Conservation (phyloP, 2,797 vertebrate genomes). For the Stomatorhinus walkeri region DNA sequence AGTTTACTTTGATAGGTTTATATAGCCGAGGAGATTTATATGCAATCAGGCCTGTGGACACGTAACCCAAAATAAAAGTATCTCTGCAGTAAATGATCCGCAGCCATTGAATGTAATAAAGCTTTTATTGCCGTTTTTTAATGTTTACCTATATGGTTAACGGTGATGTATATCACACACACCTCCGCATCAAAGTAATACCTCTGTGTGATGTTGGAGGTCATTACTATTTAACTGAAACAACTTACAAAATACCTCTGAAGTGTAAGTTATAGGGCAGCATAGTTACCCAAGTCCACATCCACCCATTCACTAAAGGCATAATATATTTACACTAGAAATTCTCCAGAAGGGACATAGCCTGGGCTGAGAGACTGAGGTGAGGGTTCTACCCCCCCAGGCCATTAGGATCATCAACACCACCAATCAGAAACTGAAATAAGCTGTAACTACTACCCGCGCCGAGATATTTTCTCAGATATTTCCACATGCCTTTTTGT, state of each 20-base stretch:
- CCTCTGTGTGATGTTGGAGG: background rate
- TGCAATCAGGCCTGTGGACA: background rate
- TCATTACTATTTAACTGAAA: background rate
- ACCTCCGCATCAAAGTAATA: background rate
- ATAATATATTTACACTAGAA: background rate
- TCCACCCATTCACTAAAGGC: background rate
- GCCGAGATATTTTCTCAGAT: background rate
- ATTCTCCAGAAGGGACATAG: background rate
- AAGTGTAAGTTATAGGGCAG: background rate
- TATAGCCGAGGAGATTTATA: background rate
- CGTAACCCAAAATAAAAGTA: slow-evolving; percentile 3
- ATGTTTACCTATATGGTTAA: background rate
- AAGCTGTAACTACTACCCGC: background rate
- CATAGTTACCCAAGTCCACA: background rate
- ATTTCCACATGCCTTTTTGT: background rate
- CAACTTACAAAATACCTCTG: background rate
- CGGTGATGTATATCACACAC: background rate
- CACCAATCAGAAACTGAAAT: background rate
- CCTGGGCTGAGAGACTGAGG: background rate
- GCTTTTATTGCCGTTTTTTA: background rate
- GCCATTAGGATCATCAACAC: background rate
- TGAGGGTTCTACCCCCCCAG: background rate
- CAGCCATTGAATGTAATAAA: slow-evolving; percentile 2
- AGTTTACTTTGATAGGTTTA: background rate
- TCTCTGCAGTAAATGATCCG: background rate